Evolutionary conservation across 2,113 vertebrate species (phyloP).

Genomic region (Electrona antarctica): DNA sequence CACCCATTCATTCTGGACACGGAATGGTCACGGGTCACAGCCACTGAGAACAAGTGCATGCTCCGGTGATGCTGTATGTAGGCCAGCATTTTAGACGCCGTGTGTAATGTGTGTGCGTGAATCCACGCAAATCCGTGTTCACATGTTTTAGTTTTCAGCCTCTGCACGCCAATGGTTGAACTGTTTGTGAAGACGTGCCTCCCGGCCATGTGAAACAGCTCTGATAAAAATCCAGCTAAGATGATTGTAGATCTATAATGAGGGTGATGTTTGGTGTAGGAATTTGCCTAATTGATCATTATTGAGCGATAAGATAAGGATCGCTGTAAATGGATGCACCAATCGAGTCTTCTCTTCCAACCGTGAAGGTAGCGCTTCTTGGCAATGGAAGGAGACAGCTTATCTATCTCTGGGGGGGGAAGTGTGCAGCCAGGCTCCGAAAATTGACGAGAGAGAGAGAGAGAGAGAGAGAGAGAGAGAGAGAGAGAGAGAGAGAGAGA

Average conservation of each 20-base stretch:
- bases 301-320: conserved; percentile 57
- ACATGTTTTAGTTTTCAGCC: no score
- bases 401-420: not conserved
- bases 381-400: not conserved
- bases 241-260: conserved; percentile 55
- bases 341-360: conserved; percentile 44
- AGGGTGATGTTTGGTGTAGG: conserved; percentile 45
- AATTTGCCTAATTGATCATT: conserved; percentile 54
- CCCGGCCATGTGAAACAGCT: conserved; percentile 32
- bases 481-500: no score
- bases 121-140: conserved; percentile 62
- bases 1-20: conserved; percentile 43
- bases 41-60: conserved; percentile 59
- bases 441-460: no score
- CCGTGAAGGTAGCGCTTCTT: conserved; percentile 54
- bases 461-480: no score
- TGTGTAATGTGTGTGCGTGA: conserved; percentile 31
- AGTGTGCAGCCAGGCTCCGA: no score
- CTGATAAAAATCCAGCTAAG: conserved; percentile 38
- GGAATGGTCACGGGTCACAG: conserved; percentile 36
- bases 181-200: conserved; percentile 37
- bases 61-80: no score
- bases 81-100: no score
- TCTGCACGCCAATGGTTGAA: conserved; percentile 24
- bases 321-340: conserved; percentile 50